These are phyloP conservation scores for Cabera pusaria DNA, from an alignment of 2,888 invertebrate species.

Conservation along the genomic window DNA sequence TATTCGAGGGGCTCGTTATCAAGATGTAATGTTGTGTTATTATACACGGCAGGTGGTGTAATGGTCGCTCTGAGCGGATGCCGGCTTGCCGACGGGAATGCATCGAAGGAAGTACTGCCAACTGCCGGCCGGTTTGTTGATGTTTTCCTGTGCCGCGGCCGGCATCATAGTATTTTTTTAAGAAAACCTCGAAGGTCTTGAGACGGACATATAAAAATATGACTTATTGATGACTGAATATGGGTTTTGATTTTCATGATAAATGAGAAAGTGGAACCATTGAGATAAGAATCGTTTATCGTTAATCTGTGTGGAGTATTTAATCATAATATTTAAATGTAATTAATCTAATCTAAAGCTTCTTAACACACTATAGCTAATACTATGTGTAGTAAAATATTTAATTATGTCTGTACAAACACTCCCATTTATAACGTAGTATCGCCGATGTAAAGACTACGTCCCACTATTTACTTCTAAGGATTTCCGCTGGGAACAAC, in stretches of 20 bases:
- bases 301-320: no score
- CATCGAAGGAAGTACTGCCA: conserved; percentile 44
- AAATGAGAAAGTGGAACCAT: not conserved
- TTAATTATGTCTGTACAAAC: conserved; percentile 7
- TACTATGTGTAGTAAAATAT: not conserved
- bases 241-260: conserved; percentile 6
- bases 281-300: no score
- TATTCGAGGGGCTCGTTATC: conserved; percentile 25
- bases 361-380: no score
- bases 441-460: conserved; percentile 5
- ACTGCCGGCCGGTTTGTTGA: conserved; percentile 45
- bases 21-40: conserved; percentile 27
- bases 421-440: conserved; percentile 14
- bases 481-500: conserved; percentile 25
- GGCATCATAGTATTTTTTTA: conserved; percentile 32
- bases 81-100: conserved; percentile 35
- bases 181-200: conserved; percentile 40
- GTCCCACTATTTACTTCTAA: conserved; percentile 18
- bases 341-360: no score
- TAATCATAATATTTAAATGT: no score
- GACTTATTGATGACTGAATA: no score
- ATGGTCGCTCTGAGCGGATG: conserved; percentile 38
- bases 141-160: conserved; percentile 49
- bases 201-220: conserved; percentile 3
- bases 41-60: conserved; percentile 31